Evolutionary conservation across 2,797 vertebrate species (phyloP).

Genomic region (Petrocephalus sullivani): DNA sequence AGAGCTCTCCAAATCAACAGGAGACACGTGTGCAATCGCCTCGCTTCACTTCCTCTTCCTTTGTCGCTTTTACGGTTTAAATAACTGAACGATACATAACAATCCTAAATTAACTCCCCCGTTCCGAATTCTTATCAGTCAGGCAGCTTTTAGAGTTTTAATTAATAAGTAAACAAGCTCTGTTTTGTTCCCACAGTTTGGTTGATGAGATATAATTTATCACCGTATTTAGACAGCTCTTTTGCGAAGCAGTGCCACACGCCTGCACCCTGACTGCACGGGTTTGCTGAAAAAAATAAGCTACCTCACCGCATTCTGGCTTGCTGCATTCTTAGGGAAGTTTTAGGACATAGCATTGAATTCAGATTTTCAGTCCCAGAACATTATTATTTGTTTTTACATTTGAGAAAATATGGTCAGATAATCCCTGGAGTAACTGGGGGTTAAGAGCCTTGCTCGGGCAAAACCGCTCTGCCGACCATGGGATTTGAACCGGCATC

Average conservation of each 20-base stretch:
- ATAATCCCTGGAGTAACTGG: neutral
- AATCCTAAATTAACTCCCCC: slow-evolving; percentile 2
- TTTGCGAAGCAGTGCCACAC: neutral
- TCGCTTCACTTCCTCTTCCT: neutral
- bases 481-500: neutral
- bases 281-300: neutral
- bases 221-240: neutral
- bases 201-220: slow-evolving; percentile 4
- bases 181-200: neutral
- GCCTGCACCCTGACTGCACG: neutral
- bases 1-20: neutral
- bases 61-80: neutral
- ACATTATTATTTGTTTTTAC: neutral
- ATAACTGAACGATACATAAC: slow-evolving; percentile 2
- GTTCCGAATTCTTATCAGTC: neutral
- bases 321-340: neutral
- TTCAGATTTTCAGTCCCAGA: neutral
- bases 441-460: neutral
- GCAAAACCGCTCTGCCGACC: neutral
- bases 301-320: neutral
- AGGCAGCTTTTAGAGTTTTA: neutral
- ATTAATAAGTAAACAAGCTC: neutral
- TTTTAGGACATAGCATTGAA: neutral
- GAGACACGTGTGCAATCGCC: neutral
- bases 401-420: neutral